These are phyloP conservation scores for Oscheius onirici DNA, from an alignment of 2,888 invertebrate species.

Conservation along the genomic window DNA sequence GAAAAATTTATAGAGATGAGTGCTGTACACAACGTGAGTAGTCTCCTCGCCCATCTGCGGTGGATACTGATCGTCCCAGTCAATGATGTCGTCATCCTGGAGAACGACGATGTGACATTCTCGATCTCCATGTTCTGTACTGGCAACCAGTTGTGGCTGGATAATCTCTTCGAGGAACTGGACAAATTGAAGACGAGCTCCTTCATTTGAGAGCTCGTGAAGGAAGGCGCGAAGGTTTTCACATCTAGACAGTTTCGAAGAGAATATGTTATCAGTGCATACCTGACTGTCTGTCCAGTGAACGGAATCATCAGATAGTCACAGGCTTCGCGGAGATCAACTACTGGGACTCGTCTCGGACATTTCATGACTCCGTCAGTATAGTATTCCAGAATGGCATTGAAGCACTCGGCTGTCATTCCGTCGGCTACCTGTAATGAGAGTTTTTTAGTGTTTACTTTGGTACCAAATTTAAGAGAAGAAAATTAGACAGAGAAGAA, in stretches of 20 bases:
- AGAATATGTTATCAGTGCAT: too few relatives aligned
- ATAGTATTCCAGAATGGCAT: slow-evolving; percentile 81
- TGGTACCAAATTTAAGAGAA: too few relatives aligned
- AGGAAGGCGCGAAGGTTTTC: slow-evolving; percentile 81
- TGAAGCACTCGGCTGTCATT: slow-evolving; percentile 91
- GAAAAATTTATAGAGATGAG: slow-evolving; percentile 76
- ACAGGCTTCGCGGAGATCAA: slow-evolving; percentile 93
- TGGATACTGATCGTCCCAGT: slow-evolving; percentile 99
- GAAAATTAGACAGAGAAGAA: background rate
- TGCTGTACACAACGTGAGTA: slow-evolving; percentile 82
- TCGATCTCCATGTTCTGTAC: slow-evolving; percentile 85
- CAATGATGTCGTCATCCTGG: slow-evolving; percentile 91
- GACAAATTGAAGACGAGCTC: slow-evolving; percentile 96
- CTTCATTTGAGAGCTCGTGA: slow-evolving; percentile 98
- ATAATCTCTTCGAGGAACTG: slow-evolving; percentile 93
- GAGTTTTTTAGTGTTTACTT: too few relatives aligned
- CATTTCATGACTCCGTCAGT: slow-evolving; percentile 75
- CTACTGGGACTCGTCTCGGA: slow-evolving; percentile 93
- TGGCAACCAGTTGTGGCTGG: slow-evolving; percentile 90
- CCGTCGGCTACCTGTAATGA: slow-evolving; percentile 82
- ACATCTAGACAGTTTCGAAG: slow-evolving; percentile 34
- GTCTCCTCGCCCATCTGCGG: slow-evolving; percentile 98
- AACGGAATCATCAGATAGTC: slow-evolving; percentile 98
- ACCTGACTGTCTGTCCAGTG: slow-evolving; percentile 89
- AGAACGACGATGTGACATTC: slow-evolving; percentile 97